Evolutionary conservation across 2,113 vertebrate genomes (phyloP), one percentile per base, ranked within the genome.

Genomic region (Urocynchramus pylzowi): DNA sequence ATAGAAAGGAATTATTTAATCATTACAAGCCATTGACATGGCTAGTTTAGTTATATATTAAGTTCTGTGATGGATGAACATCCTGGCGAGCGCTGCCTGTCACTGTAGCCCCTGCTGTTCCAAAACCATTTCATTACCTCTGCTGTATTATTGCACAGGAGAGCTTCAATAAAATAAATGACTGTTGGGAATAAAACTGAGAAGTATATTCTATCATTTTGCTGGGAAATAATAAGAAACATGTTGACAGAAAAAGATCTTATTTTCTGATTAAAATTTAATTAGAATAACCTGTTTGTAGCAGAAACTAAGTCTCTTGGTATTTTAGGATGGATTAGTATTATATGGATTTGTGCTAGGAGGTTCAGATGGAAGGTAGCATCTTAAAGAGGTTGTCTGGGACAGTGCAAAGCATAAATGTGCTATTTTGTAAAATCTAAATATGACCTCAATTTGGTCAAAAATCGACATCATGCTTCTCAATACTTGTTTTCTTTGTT

Each of bases 391-490:
- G 61, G 44, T 96, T 97, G 50, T 95, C 83, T 94, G 69, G 65
- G 86, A 90, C 76, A 89, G 63, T 91, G 57, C 68, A 87, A 97
- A 97, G 47, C 87, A 65, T 95, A 95, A 97, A 74, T 82, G 44
- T 94, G 76, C 94, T 96, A 70, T 94, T 97, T 98, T 95, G 67
- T 90, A 97, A 97, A 92, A 93, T 92, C 87, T 91, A 52, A 93
- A 84, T 95, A 97, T 95, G 61, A 82, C 84, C 64, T 94, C 44
- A 69, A 35, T 97, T 98, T 95, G 95, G 91, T 95, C 39, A 12
- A 96, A 96, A 97, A 91, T 94, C 95, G 92, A 60, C 82, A 85
- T 97, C 76, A 97, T 97, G 91, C 84, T 96, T 98, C 92, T 97
- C 77, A 93, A 49, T 86, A 95, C 64, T 87, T 80, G 60, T 80